Evolutionary conservation across 2,888 invertebrate genomes (phyloP).

Genomic region (Antheraea assamensis): DNA sequence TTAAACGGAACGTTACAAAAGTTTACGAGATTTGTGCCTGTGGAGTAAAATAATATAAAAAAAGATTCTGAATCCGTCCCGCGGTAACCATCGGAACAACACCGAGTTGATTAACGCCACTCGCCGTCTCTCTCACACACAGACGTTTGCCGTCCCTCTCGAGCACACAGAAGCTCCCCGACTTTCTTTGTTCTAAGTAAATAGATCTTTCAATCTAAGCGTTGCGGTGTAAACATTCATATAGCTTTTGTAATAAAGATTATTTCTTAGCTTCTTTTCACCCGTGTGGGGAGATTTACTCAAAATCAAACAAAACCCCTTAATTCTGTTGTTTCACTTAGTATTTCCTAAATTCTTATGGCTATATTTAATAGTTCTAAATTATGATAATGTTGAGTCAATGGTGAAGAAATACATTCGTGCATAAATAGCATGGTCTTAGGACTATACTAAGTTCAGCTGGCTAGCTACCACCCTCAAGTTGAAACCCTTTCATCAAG

Average conservation of each 20-base stretch:
- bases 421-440: no score
- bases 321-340: no score
- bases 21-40: not conserved
- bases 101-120: slow-evolving; percentile 23
- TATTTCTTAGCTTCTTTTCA: not conserved
- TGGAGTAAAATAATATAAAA: slow-evolving; percentile 4
- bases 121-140: slow-evolving; percentile 14
- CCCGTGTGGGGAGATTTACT: no score
- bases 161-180: slow-evolving; percentile 5
- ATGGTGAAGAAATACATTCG: no score
- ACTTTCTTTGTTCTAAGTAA: not conserved
- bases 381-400: no score
- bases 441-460: no score
- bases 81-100: slow-evolving; percentile 10
- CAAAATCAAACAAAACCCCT: no score
- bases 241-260: not conserved
- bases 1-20: not conserved
- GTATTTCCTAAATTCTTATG: no score
- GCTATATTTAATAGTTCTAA: no score
- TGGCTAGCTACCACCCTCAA: no score
- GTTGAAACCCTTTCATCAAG: no score
- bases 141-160: not conserved
- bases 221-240: not conserved
- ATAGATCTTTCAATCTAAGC: not conserved
- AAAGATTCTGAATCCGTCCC: slow-evolving; percentile 19